Evolutionary conservation across 1,140 invertebrate species (phyloP), one percentile per base, ranked within the genome.

Genomic region (Muscidifurax raptorellus): DNA sequence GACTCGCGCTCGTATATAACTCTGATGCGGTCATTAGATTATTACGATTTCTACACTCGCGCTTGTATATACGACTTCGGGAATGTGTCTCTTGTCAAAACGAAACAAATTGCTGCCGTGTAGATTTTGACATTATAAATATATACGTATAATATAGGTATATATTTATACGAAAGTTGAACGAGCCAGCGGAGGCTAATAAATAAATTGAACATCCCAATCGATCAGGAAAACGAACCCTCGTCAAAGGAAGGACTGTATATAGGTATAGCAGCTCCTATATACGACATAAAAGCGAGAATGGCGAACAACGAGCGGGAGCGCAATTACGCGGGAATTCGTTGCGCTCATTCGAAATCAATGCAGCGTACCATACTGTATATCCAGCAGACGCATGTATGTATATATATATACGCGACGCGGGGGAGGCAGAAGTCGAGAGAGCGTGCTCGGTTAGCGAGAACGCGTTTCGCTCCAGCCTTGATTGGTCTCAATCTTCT

Each of bases 401-500:
- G 52, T 47, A 32, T 32, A 32, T 32, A 32, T 32, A 32, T 32
- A 32, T 40, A 40, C 9, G 4, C 52, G 22, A 74, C 2, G 30
- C 71, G 28, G 22, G 28, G 12, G 30, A 74, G 71, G 25, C 15
- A 40, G 36, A 40, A 40, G 36, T 30, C 69, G 27, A 10, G 12
- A 27, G 25, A 25, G 25, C 69, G 69, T 30, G 27, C 69, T n/a
- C 25, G 25, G n/a, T 40, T 44, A 52, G 40, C 74, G 74, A 25
- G 64, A 64, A 66, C 77, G 44, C 71, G 47, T 59, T 82, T 75
- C 80, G 47, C 47, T 75, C 30, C 27, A 64, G 30, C 22, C 44
- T 36, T 82, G 27, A 82, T 82, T 82, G 80, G 6, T 32, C 80
- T 82, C 47, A 82, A 82, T 74, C 47, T 59, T 75, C 71, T 36